A percentile compares a stretch with the other conserved stretches of the same genome.
These are phyloP conservation scores for Vicugna pacos DNA, from an alignment of 2,113 vertebrate species.

Conservation along the genomic window DNA sequence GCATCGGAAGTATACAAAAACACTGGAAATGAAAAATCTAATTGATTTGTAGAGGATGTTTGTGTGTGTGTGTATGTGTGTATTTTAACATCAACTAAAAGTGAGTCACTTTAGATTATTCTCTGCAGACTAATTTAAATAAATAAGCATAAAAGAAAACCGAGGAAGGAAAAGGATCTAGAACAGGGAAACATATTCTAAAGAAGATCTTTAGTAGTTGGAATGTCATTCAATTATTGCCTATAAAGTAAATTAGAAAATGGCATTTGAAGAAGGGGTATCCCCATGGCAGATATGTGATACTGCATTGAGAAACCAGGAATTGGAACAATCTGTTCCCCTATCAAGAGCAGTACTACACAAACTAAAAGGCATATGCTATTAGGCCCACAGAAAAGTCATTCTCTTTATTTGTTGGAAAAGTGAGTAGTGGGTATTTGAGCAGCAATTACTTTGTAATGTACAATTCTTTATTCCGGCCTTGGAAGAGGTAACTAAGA, in stretches of 20 bases:
- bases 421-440: not conserved
- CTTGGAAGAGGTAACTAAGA: not conserved
- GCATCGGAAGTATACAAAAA: not conserved
- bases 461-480: not conserved
- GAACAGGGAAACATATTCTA: not conserved
- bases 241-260: not conserved
- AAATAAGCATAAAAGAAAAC: conserved; percentile 16
- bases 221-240: not conserved
- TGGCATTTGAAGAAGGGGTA: not conserved
- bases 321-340: not conserved
- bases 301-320: not conserved
- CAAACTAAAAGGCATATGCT: not conserved
- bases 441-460: not conserved
- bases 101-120: not conserved
- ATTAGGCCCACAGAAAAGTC: not conserved
- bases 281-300: not conserved
- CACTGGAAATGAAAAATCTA: not conserved
- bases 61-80: fast-evolving
- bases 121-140: conserved; percentile 2
- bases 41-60: not conserved
- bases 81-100: not conserved
- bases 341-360: not conserved
- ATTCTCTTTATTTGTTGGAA: not conserved
- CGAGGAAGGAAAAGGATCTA: not conserved
- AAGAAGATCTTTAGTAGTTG: not conserved